These are phyloP conservation scores for Epistrophella euchroma DNA, from an alignment of 2,888 invertebrate species.

Conservation along the genomic window DNA sequence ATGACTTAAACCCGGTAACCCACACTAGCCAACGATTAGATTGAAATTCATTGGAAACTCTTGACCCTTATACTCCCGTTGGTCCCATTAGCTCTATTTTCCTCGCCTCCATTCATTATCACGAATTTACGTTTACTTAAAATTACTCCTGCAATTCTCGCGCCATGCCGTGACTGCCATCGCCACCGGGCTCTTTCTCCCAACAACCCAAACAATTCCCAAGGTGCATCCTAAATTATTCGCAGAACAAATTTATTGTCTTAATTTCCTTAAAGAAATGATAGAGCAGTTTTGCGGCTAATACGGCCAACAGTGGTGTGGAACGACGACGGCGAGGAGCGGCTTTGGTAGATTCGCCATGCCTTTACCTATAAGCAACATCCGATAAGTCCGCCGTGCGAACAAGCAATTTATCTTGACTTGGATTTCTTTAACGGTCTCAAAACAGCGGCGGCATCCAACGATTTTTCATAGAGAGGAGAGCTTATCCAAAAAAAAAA, in stretches of 20 bases:
- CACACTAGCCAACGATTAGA: constrained; percentile 1
- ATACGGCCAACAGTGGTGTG: background rate
- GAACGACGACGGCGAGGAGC: background rate
- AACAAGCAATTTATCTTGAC: constrained; percentile 70
- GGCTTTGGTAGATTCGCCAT: constrained; percentile 8
- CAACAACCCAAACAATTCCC: background rate
- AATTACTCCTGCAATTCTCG: background rate
- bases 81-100: constrained; percentile 41
- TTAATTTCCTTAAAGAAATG: constrained; percentile 71
- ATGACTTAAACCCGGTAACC: background rate
- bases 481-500: background rate
- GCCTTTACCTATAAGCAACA: constrained; percentile 43
- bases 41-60: constrained; percentile 9
- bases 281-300: constrained; percentile 32
- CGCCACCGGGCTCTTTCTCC: background rate
- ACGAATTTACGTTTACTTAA: constrained; percentile 38
- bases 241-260: constrained; percentile 66
- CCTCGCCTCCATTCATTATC: constrained; percentile 52
- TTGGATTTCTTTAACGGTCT: constrained; percentile 41
- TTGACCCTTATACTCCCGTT: constrained; percentile 47
- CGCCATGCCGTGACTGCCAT: background rate
- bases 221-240: constrained; percentile 55
- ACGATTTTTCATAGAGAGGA: constrained; percentile 16
- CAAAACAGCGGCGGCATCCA: constrained; percentile 1
- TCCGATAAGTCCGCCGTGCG: constrained; percentile 67